Percentiles rank a stretch among this genome's conserved stretches.
Conservation (phyloP, 2,888 invertebrate species). For the Anthrax anthrax region DNA sequence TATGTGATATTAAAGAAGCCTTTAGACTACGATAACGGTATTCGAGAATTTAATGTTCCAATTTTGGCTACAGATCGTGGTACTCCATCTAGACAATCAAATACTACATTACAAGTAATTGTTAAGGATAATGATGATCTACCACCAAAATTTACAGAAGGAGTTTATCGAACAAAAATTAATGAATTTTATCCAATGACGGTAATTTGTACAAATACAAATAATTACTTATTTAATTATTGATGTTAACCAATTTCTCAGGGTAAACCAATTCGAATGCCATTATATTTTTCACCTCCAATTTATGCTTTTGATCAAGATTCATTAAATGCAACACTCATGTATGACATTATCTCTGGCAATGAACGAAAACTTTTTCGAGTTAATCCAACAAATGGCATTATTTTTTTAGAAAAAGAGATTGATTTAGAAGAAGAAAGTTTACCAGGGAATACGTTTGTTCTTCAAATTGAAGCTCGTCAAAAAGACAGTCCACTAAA, state of each 20-base stretch:
- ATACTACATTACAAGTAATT: slow-evolving; percentile 53
- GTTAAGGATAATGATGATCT: slow-evolving; percentile 70
- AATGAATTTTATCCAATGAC: slow-evolving; percentile 70
- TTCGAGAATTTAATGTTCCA: slow-evolving; percentile 56
- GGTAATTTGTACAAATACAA: slow-evolving; percentile 37
- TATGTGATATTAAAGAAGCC: slow-evolving; percentile 55
- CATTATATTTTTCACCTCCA: slow-evolving; percentile 52
- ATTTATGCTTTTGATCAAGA: slow-evolving; percentile 73
- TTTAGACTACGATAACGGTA: slow-evolving; percentile 69
- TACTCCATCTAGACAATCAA: slow-evolving; percentile 55
- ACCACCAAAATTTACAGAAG: slow-evolving; percentile 66
- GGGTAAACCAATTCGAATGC: slow-evolving; percentile 57
- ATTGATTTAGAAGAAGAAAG: slow-evolving; percentile 66
- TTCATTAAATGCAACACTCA: slow-evolving; percentile 56
- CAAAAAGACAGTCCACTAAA: slow-evolving; percentile 66
- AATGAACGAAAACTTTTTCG: slow-evolving; percentile 64
- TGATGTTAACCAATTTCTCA: slow-evolving; percentile 23
- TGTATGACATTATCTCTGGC: slow-evolving; percentile 68
- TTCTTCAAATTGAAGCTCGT: slow-evolving; percentile 61
- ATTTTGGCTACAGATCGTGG: slow-evolving; percentile 74
- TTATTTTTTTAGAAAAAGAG: slow-evolving; percentile 61
- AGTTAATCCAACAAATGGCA: slow-evolving; percentile 58
- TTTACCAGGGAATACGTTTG: slow-evolving; percentile 59
- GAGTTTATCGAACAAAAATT: slow-evolving; percentile 63
- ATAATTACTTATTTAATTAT: too few species aligned